These are phyloP conservation scores for Drosophila serrata DNA, from an alignment of 1,140 invertebrate genomes.

Conservation along the genomic window DNA sequence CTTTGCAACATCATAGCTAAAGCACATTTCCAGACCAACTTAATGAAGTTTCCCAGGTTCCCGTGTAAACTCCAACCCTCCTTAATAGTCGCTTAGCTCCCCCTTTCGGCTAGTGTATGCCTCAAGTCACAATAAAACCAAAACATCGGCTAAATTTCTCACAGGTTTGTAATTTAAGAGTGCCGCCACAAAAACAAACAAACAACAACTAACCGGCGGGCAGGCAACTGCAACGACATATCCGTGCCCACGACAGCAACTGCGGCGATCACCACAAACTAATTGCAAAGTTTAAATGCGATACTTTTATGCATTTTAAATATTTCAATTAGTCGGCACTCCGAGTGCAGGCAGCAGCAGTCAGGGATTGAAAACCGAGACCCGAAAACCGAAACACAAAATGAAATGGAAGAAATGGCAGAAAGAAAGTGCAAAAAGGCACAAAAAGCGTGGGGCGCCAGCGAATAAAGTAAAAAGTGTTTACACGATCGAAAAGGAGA, in stretches of 20 bases:
- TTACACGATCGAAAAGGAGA: slow-evolving; percentile 39
- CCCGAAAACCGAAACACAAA: slow-evolving; percentile 8
- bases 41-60: background rate
- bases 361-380: slow-evolving; percentile 11
- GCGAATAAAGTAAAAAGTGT: slow-evolving; percentile 51
- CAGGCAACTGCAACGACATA: slow-evolving; percentile 34
- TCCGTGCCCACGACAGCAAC: slow-evolving; percentile 25
- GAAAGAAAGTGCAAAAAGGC: slow-evolving; percentile 28
- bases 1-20: too few species aligned
- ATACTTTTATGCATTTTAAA: slow-evolving; percentile 74
- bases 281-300: slow-evolving; percentile 77
- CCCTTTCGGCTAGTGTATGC: slow-evolving; percentile 10
- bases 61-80: background rate
- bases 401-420: slow-evolving; percentile 14
- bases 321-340: slow-evolving; percentile 74
- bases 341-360: slow-evolving; percentile 10
- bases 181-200: slow-evolving; percentile 29
- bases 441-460: slow-evolving; percentile 52
- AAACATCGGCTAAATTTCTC: slow-evolving; percentile 51
- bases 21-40: background rate
- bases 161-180: slow-evolving; percentile 72
- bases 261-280: slow-evolving; percentile 66
- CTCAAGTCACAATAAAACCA: slow-evolving; percentile 25
- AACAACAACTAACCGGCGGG: slow-evolving; percentile 10
- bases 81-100: background rate